Evolutionary conservation across 2,797 vertebrate genomes (phyloP).

Genomic region (Pogonophryne albipinna): DNA sequence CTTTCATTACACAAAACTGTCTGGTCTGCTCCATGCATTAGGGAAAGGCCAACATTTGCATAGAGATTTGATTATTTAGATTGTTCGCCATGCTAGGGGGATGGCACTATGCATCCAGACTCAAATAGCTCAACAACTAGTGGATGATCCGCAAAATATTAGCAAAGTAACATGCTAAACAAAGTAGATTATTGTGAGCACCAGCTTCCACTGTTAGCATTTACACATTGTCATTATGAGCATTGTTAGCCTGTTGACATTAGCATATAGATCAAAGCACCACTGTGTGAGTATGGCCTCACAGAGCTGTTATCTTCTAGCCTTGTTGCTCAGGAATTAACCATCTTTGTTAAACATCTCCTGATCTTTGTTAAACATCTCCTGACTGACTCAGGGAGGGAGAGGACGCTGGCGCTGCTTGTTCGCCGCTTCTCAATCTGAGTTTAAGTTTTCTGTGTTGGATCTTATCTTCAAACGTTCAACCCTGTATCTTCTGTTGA

Average conservation of each 20-base stretch:
- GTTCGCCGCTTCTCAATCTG: too few species aligned
- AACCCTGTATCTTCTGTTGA: too few species aligned
- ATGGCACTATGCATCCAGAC: not conserved
- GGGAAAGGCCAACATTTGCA: conserved; percentile 37
- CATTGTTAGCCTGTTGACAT: not conserved
- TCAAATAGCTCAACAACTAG: conserved; percentile 5
- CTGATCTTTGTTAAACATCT: too few species aligned
- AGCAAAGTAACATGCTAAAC: not conserved
- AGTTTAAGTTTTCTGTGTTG: too few species aligned
- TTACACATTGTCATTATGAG: not conserved
- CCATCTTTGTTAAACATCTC: not conserved
- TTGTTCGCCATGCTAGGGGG: not conserved
- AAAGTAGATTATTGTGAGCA: not conserved
- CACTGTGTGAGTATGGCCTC: not conserved
- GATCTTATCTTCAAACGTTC: too few species aligned
- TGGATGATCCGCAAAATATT: not conserved
- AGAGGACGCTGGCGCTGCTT: too few species aligned
- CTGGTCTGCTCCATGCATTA: conserved; percentile 67
- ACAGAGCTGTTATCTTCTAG: not conserved
- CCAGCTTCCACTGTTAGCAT: not conserved
- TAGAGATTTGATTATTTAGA: conserved; percentile 25
- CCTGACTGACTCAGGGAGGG: too few species aligned
- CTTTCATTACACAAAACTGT: conserved; percentile 79
- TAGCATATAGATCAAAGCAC: not conserved
- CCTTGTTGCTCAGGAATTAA: not conserved